Conservation (phyloP, 2,797 vertebrate genomes). For the Hafferia zeledoni region DNA sequence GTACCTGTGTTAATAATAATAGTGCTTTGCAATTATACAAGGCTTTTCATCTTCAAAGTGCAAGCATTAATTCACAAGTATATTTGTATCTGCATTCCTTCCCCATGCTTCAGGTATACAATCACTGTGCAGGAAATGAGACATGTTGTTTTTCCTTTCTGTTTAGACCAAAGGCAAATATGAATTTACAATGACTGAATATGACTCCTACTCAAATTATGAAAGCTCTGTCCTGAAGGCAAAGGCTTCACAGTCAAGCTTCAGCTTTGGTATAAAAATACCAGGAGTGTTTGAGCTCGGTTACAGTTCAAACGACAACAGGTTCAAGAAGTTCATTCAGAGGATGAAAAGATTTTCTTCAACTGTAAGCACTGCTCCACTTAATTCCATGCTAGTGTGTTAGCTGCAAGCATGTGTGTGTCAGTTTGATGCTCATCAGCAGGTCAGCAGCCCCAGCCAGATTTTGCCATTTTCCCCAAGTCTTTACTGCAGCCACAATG, state of each 20-base stretch:
- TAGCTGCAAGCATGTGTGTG: not conserved
- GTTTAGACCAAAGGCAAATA: constrained; percentile 88
- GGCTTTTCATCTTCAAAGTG: constrained; percentile 65
- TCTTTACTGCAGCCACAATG: not conserved
- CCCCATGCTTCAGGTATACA: constrained; percentile 41
- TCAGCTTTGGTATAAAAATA: constrained; percentile 75
- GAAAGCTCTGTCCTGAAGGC: constrained; percentile 61
- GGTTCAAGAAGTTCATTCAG: constrained; percentile 75
- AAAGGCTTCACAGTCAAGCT: constrained; percentile 9
- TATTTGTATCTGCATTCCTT: constrained; percentile 22
- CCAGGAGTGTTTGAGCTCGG: constrained; percentile 73
- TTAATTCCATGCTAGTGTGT: not conserved
- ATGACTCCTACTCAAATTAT: constrained; percentile 84
- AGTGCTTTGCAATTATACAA: constrained; percentile 48
- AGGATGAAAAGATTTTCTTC: constrained; percentile 82
- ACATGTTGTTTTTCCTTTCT: constrained; percentile 51
- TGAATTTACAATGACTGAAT: constrained; percentile 82
- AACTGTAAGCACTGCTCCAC: constrained; percentile 77
- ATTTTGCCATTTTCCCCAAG: not conserved
- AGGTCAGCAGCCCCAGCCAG: not conserved
- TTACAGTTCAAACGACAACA: constrained; percentile 63
- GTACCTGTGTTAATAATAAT: constrained; percentile 43
- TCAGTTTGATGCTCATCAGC: not conserved
- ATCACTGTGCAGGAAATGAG: constrained; percentile 29
- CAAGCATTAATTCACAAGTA: constrained; percentile 53